Base-by-base conservation (phyloP, 2,113 vertebrate genomes). In the Elgaria multicarinata region DNA sequence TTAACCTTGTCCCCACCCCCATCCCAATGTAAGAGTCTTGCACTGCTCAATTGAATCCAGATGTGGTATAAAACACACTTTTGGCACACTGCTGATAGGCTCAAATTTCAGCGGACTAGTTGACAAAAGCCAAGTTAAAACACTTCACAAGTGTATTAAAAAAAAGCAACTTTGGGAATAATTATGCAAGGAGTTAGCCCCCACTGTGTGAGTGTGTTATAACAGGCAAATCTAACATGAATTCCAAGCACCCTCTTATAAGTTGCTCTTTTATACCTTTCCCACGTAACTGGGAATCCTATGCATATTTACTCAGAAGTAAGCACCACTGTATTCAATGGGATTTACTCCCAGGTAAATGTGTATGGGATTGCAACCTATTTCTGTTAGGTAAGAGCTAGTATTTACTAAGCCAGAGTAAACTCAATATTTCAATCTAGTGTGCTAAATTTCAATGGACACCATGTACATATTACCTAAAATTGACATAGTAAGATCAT, bases 31-130 rank as follows among this genome's bases (percentile, higher is more conserved):
- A 66, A 80, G 46, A 18, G n/a, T 87, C 72, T 84, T 87, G 74
- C 24, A 92, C 64, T 2, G 28, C 53, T 91, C 90, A 90, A 94
- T 85, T 22, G 9, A 94, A 94, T 24, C 14, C 78, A 91, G 92
- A 88, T 62, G 88, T 84, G 94, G 86, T 89, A 44, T 39, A 94
- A 92, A 87, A 90, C 50, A 88, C 90, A 91, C 87, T 88, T 39
- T 85, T 91, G 87, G 87, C 87, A 71, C 31, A 83, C 81, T 88
- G 58, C 39, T 46, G 50, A 39, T 6, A 91, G 33, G 83, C 67
- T 80, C 0, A 87, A 81, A 66, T 64, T 86, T 71, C 46, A 93
- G 91, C 14, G 91, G 79, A 64, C 89, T 44, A 91, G 14, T 85
- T 85, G 87, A 85, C 58, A 83, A 92, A 90, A 92, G 62, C 71